Conservation (phyloP, 2,888 invertebrate genomes). For the Uropetala carovei region DNA sequence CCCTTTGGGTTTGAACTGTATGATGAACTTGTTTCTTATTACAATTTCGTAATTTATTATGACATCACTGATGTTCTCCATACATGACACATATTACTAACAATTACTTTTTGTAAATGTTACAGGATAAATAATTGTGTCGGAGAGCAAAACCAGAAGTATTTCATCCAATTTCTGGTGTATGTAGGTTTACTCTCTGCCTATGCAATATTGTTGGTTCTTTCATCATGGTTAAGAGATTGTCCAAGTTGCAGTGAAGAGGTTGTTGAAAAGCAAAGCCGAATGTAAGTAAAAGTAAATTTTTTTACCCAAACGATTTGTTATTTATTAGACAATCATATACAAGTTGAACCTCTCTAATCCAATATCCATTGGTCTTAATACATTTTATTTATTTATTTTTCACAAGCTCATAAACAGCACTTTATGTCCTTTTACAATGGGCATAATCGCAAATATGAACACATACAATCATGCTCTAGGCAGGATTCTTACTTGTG, state of each 20-base stretch:
- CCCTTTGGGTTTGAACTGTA: neutral
- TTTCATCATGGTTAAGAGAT: slow-evolving; percentile 84
- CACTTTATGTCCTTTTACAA: too few species aligned
- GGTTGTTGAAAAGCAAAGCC: slow-evolving; percentile 82
- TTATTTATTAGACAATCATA: neutral
- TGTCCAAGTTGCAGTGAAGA: slow-evolving; percentile 82
- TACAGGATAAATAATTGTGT: slow-evolving; percentile 93
- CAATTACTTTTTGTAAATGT: slow-evolving; percentile 66
- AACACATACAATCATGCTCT: too few species aligned
- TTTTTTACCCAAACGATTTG: neutral
- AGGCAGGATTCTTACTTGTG: too few species aligned
- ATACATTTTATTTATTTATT: too few species aligned
- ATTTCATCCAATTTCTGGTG: slow-evolving; percentile 91
- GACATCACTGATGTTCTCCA: too few species aligned
- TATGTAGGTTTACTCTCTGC: slow-evolving; percentile 84
- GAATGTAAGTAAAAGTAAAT: slow-evolving; percentile 81
- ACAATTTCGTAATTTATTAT: too few species aligned
- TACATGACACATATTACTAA: slow-evolving; percentile 1
- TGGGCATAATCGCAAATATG: too few species aligned
- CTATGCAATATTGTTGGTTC: slow-evolving; percentile 84
- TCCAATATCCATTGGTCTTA: neutral
- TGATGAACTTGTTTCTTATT: too few species aligned
- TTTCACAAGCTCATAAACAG: too few species aligned
- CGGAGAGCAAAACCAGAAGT: slow-evolving; percentile 94
- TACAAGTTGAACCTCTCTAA: neutral